Conservation (phyloP, 37 sponge, comb jelly and placozoan genomes). For the Agelas oroides region DNA sequence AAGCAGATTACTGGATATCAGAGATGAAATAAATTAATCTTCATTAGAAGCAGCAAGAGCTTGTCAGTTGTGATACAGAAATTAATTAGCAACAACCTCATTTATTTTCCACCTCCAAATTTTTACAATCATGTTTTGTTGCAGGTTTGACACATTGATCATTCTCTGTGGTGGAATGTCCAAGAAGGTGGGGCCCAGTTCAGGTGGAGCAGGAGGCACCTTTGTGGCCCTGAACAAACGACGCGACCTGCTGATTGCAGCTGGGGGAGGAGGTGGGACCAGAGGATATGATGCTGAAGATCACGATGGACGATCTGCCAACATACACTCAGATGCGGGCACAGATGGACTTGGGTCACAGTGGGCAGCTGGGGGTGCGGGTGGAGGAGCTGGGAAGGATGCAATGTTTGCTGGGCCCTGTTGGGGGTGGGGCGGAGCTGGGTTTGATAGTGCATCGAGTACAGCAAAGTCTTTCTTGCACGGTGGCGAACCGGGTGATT, state of each 20-base stretch:
- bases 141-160: constrained; percentile 59
- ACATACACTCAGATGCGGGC: constrained; percentile 22
- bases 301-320: constrained; percentile 70
- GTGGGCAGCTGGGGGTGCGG: constrained; percentile 72
- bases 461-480: constrained; percentile 67
- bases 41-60: too few species aligned
- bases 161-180: constrained; percentile 87
- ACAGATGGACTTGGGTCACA: constrained; percentile 52
- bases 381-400: constrained; percentile 70
- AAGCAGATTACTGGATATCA: too few species aligned
- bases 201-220: constrained; percentile 82
- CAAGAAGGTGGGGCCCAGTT: constrained; percentile 37
- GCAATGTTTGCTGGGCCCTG: constrained; percentile 63
- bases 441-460: constrained; percentile 45
- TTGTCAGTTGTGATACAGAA: too few species aligned
- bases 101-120: too few species aligned
- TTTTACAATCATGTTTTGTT: too few species aligned
- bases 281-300: constrained; percentile 78
- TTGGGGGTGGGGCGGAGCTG: constrained; percentile 85
- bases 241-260: constrained; percentile 54
- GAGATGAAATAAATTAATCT: too few species aligned
- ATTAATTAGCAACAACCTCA: too few species aligned
- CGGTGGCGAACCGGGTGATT: constrained; percentile 57
- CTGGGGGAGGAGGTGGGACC: constrained; percentile 85
- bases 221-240: constrained; percentile 72